A percentile compares a stretch with the other conserved stretches of the same genome.
These are phyloP conservation scores for Mamestra configurata DNA, from an alignment of 1,140 invertebrate genomes.

Conservation along the genomic window DNA sequence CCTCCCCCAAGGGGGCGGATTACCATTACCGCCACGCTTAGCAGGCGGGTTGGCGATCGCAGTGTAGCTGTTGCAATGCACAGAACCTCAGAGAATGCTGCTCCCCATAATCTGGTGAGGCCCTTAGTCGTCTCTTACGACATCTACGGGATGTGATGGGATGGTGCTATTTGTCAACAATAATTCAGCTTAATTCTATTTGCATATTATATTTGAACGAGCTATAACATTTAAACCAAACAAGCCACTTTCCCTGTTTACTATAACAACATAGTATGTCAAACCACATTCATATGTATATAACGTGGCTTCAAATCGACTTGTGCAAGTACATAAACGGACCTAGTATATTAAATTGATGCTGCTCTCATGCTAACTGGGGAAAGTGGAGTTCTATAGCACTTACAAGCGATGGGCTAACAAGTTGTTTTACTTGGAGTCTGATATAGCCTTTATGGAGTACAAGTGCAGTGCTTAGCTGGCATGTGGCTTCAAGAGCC, in stretches of 20 bases:
- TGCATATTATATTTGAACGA: too few relatives aligned
- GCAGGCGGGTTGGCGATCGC: too few relatives aligned
- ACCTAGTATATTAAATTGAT: slow-evolving; percentile 22
- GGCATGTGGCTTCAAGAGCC: not conserved
- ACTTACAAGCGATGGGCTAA: slow-evolving; percentile 24
- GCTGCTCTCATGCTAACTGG: not conserved
- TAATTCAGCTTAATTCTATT: not conserved
- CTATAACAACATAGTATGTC: slow-evolving; percentile 8
- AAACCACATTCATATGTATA: not conserved
- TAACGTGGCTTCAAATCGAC: not conserved
- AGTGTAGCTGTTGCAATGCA: too few relatives aligned
- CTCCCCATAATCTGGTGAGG: too few relatives aligned
- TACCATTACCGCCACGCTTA: too few relatives aligned
- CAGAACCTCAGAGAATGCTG: too few relatives aligned
- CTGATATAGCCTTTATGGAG: slow-evolving; percentile 10
- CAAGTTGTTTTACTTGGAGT: slow-evolving; percentile 10
- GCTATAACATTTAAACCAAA: too few relatives aligned
- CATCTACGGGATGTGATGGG: too few relatives aligned
- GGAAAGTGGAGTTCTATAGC: slow-evolving; percentile 24
- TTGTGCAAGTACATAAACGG: not conserved
- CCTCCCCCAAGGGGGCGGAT: too few relatives aligned
- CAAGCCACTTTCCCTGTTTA: not conserved
- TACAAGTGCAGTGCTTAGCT: not conserved
- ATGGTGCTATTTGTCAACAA: not conserved
- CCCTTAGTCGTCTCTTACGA: too few relatives aligned